Base-by-base conservation (phyloP, 2,888 invertebrate genomes). In the Campopleginae sp. region DNA sequence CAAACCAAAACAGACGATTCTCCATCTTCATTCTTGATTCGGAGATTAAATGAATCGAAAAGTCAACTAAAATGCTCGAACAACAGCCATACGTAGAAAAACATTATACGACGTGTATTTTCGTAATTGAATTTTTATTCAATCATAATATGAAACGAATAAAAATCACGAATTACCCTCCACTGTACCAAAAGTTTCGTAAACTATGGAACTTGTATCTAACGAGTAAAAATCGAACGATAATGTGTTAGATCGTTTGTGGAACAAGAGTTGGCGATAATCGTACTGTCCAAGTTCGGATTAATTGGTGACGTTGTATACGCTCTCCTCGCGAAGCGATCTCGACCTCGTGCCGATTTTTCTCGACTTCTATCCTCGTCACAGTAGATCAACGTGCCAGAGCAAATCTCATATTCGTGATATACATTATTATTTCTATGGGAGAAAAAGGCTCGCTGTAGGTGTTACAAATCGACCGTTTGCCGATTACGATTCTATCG, bases 271-370 rank as follows among this genome's bases (percentile, higher is more conserved):
- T 71, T 2, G 54, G n/a, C 48, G 38, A 19, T 33, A 58, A 82
- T 31, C n/a, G 66, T 17, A 71, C 14, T 51, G 71, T 63, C 44
- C 65, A 51, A 82, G 54, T 61, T 75, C 63, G n/a, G 31, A 48
- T 81, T 51, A 42, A 54, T 61, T 31, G 44, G 23, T 48, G 48
- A 19, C 54, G 44, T n/a, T 72, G 12, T 46, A 31, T 48, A 38
- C 23, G 63, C 44, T 63, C 48, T 63, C 54, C 27, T 71, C 70
- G 33, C 14, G 58, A 38, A 31, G 27, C 66, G 10, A 44, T 54
- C 33, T 46, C 76, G 80, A 48, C 84, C 81, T 85, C 81, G 84
- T 85, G 70, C 84, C 75, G 74, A 48, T 85, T 85, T 81, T 81
- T 42, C 74, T 44, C 48, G n/a, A 63, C 78, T 4, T 6, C 58